phyloP scores from a whole-genome alignment of 2,888 invertebrate genomes.

The Drosophila putrida region DNA sequence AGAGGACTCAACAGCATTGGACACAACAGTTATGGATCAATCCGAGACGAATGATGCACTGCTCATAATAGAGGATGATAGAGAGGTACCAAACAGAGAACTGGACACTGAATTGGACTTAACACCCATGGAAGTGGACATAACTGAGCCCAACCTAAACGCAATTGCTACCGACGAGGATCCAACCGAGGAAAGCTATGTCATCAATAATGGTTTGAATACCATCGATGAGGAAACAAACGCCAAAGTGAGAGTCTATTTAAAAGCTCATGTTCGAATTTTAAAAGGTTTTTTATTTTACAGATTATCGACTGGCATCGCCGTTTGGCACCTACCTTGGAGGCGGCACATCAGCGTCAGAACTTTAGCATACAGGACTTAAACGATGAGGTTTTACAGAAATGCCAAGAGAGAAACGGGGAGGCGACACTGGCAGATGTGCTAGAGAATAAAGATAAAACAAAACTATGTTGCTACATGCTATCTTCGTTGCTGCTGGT shows the following conservation, averaged over 20 bases:
- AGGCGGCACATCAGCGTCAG: slow-evolving; percentile 81
- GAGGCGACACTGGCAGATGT: slow-evolving; percentile 70
- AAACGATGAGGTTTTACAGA: slow-evolving; percentile 80
- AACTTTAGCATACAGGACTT: slow-evolving; percentile 83
- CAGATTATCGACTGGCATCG: slow-evolving; percentile 84
- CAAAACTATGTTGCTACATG: slow-evolving; percentile 74
- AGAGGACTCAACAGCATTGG: not conserved
- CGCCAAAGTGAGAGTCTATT: slow-evolving; percentile 28
- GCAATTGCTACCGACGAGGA: slow-evolving; percentile 8
- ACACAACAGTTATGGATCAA: slow-evolving; percentile 5
- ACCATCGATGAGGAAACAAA: slow-evolving; percentile 51
- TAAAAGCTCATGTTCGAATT: not conserved
- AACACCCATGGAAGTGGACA: slow-evolving; percentile 6
- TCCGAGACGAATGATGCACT: not conserved
- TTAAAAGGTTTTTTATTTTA: not conserved
- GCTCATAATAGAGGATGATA: not conserved
- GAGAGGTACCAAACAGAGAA: not conserved
- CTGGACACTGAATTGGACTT: not conserved
- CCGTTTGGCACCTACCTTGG: slow-evolving; percentile 80
- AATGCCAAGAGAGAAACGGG: slow-evolving; percentile 57
- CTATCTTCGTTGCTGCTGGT: slow-evolving; percentile 82
- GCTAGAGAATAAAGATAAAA: slow-evolving; percentile 75
- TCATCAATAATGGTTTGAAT: slow-evolving; percentile 2
- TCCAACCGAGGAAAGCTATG: not conserved
- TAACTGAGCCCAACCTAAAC: not conserved